Percentiles rank a stretch among this genome's conserved stretches.
phyloP scores from a whole-genome alignment of 2,888 invertebrate species.

The Lycaena phlaeas region DNA sequence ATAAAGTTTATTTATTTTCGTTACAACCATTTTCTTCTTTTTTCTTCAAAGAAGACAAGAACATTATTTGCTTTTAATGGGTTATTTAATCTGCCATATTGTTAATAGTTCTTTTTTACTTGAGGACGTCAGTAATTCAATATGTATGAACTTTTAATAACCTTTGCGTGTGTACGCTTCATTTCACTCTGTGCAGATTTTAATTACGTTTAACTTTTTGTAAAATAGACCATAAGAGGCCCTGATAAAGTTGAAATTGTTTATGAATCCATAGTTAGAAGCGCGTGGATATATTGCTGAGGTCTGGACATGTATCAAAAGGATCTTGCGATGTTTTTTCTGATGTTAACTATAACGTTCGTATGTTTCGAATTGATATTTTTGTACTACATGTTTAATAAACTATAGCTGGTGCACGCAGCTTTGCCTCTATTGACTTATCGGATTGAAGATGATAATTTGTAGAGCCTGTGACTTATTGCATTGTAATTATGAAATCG shows the following conservation, averaged over 20 bases:
- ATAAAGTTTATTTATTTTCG: too few species aligned
- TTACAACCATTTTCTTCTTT: neutral
- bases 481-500: too few species aligned
- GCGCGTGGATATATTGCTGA: neutral
- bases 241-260: neutral
- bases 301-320: neutral
- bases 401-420: too few species aligned
- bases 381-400: too few species aligned
- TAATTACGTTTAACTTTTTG: conserved; percentile 1
- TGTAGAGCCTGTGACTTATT: too few species aligned
- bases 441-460: too few species aligned
- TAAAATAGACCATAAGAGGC: neutral
- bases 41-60: neutral
- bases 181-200: conserved; percentile 20
- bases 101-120: neutral
- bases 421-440: too few species aligned
- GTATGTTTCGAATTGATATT: too few species aligned
- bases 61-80: neutral
- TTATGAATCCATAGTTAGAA: neutral
- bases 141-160: conserved; percentile 10
- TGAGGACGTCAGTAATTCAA: neutral
- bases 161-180: conserved; percentile 24
- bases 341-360: too few species aligned
- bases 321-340: neutral
- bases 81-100: neutral